A percentile compares a stretch with the other conserved stretches of the same genome.
phyloP scores from a whole-genome alignment of 2,113 vertebrate species.

The Hemibates koningsi region DNA sequence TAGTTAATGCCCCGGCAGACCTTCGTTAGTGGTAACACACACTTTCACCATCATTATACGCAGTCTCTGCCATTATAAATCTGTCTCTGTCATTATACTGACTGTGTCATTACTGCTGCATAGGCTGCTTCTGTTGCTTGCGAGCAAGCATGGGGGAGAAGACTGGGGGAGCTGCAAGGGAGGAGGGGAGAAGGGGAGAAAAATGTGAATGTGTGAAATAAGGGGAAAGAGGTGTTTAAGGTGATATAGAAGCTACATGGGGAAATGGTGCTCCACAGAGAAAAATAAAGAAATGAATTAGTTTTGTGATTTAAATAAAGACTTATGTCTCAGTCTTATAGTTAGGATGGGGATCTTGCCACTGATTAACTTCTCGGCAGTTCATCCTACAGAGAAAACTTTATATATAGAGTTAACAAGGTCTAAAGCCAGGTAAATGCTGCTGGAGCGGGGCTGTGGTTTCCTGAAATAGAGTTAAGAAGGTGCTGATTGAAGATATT shows the following conservation, averaged over 20 bases:
- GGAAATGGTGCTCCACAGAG: neutral
- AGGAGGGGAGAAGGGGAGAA: neutral
- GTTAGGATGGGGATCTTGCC: neutral
- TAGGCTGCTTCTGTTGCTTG: conserved; percentile 14
- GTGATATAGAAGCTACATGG: neutral
- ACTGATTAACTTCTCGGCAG: neutral
- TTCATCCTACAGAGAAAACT: neutral
- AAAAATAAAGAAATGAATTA: neutral
- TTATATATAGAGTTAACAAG: neutral
- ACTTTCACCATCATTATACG: conserved; percentile 51
- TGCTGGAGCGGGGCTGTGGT: neutral
- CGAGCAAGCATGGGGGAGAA: neutral
- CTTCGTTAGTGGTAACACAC: conserved; percentile 54
- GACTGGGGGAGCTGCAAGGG: neutral
- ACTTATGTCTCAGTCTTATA: neutral
- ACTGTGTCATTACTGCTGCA: conserved; percentile 40
- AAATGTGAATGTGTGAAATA: conserved; percentile 1
- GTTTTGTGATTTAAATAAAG: neutral
- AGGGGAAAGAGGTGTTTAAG: neutral
- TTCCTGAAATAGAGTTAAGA: neutral
- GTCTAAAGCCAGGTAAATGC: neutral
- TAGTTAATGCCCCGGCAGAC: conserved; percentile 57
- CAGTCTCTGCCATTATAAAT: conserved; percentile 46
- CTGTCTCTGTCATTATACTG: conserved; percentile 39
- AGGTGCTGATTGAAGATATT: neutral